Percentiles rank a stretch among this genome's conserved stretches.
phyloP scores from a whole-genome alignment of 2,888 invertebrate species.

The Eledona agricola region DNA sequence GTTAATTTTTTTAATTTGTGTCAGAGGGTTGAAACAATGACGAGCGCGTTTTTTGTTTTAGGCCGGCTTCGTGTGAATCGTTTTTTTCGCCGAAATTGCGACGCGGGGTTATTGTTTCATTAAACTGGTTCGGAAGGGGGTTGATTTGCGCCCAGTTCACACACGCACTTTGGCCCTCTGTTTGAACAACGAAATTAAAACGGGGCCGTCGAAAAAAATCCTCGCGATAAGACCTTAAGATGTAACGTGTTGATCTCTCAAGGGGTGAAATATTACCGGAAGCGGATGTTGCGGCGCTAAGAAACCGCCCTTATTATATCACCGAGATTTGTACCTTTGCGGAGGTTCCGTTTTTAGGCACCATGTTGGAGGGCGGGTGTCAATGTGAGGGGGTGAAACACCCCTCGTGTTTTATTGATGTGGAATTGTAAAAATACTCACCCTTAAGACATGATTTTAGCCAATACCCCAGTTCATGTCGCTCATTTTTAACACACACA shows the following conservation, averaged over 20 bases:
- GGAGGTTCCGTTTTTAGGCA: constrained; percentile 1
- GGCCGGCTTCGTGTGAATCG: constrained; percentile 48
- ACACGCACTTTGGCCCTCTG: constrained; percentile 36
- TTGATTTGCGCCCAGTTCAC: constrained; percentile 18
- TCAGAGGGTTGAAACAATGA: constrained; percentile 58
- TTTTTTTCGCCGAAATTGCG: constrained; percentile 41
- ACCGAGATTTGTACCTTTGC: constrained; percentile 9
- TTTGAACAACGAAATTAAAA: constrained; percentile 55
- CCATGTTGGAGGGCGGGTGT: constrained; percentile 21
- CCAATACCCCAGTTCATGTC: constrained; percentile 60
- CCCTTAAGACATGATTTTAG: constrained; percentile 54
- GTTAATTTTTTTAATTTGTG: constrained; percentile 58
- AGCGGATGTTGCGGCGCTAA: constrained; percentile 48
- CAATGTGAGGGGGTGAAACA: constrained; percentile 1
- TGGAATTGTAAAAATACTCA: constrained; percentile 54
- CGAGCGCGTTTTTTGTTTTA: constrained; percentile 53
- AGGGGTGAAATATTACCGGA: constrained; percentile 58
- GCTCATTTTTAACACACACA: constrained; percentile 34
- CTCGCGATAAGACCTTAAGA: constrained; percentile 25
- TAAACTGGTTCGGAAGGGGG: constrained; percentile 26
- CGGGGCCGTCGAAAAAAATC: constrained; percentile 52
- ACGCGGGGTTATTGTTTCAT: constrained; percentile 34
- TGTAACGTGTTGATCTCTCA: constrained; percentile 56
- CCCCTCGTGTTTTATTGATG: constrained; percentile 8
- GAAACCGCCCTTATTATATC: constrained; percentile 20